Conservation (phyloP, 2,797 vertebrate genomes). For the Botia kubotai region DNA sequence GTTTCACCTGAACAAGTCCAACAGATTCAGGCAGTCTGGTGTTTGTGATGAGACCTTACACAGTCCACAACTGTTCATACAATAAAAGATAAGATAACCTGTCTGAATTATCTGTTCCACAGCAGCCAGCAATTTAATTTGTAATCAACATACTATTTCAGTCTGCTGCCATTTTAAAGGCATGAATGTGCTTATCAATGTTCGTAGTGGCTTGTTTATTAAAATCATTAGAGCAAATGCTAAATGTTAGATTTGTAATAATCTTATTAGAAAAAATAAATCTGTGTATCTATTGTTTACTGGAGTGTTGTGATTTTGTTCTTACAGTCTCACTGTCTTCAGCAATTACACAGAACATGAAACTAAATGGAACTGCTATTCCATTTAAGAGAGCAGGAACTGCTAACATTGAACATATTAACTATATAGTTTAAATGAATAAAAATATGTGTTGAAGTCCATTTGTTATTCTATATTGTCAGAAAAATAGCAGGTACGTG, state of each 20-base stretch:
- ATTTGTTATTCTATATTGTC: background rate
- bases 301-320: too few species aligned
- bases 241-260: background rate
- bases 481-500: background rate
- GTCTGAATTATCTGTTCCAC: constrained; percentile 5
- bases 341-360: too few species aligned
- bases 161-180: background rate
- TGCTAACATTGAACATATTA: too few species aligned
- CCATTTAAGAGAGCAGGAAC: too few species aligned
- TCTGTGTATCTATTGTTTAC: too few species aligned
- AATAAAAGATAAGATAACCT: constrained; percentile 51
- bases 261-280: background rate
- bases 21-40: background rate
- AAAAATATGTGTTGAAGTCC: background rate
- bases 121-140: background rate
- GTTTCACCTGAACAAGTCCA: background rate
- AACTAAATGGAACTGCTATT: too few species aligned
- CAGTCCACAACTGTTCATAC: constrained; percentile 33
- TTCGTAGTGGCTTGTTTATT: background rate
- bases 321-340: too few species aligned
- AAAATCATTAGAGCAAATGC: background rate
- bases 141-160: background rate
- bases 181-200: background rate
- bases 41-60: constrained; percentile 1
- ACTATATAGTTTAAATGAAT: too few species aligned